Base-by-base conservation (phyloP, 2,888 invertebrate species). In the Andricus quercusramuli region DNA sequence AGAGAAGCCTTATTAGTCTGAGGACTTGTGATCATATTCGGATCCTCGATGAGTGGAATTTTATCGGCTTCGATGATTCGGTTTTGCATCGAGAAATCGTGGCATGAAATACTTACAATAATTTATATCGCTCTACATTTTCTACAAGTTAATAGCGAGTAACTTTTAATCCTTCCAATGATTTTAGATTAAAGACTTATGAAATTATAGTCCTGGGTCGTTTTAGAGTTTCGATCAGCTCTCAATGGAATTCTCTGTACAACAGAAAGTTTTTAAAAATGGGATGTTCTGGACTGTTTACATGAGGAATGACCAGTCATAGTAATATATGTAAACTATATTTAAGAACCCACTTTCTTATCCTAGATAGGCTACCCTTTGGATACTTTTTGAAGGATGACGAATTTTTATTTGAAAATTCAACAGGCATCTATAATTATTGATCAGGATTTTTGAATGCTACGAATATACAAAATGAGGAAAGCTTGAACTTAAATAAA, bases 271-370 rank as follows among this genome's bases (percentile, higher is more conserved):
- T 41, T n/a, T 15, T 20, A 11, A 8, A 41, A 77, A 77, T 20
- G 64, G 44, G 62, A 44, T 62, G 20, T 65, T 65, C 29, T 77
- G 47, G 64, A 74, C 25, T 59, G 78, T 78, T 82, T 77, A 44
- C 47, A 64, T 29, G 65, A 78, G 47, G 47, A 20, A 77, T 79
- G 79, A 37, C 79, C 83, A 81, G 67, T 84, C 78, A 85, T 82
- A 85, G 82, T 88, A 86, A 86, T 87, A 84, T 86, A 86, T 84
- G 80, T 78, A 84, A 83, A 82, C 74, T 67, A 74, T 77, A 29
- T 65, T 78, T 37, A 51, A 74, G 79, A 64, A 74, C 20, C 32
- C 32, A 74, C 56, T 56, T 74, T 74, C 51, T 51, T 51, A 51
- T 74, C 13, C 29, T 1, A 56, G 37, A 32, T 41, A 41, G 37